Evolutionary conservation across 2,888 invertebrate genomes (phyloP).

Genomic region (Entomobrya multifasciata): DNA sequence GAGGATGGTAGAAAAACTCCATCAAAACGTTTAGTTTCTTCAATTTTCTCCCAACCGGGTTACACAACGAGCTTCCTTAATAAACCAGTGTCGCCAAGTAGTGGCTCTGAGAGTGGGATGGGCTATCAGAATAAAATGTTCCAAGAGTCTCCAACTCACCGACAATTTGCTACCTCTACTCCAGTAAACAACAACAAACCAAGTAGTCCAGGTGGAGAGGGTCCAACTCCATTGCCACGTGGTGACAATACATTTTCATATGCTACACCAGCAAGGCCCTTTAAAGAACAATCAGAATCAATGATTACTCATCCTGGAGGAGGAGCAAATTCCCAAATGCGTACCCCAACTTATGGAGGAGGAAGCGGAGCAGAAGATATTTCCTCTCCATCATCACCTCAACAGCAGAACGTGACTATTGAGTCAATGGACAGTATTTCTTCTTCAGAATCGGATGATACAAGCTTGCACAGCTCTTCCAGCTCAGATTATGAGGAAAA

Average conservation of each 20-base stretch:
- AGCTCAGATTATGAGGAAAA: constrained; percentile 79
- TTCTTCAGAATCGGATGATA: constrained; percentile 60
- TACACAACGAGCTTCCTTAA: constrained; percentile 79
- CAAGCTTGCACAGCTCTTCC: constrained; percentile 76
- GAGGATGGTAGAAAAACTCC: constrained; percentile 61
- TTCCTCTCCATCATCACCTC: neutral
- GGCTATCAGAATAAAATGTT: constrained; percentile 74
- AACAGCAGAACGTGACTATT: constrained; percentile 47
- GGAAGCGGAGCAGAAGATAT: neutral
- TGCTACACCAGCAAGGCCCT: constrained; percentile 73
- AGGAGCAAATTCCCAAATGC: constrained; percentile 72
- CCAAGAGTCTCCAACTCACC: constrained; percentile 64
- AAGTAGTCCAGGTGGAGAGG: constrained; percentile 4
- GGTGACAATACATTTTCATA: constrained; percentile 66
- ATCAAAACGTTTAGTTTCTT: constrained; percentile 50
- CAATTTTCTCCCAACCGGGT: constrained; percentile 79
- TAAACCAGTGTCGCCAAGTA: constrained; percentile 71
- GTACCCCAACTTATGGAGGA: constrained; percentile 1
- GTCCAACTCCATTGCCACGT: neutral
- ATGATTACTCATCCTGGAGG: constrained; percentile 80
- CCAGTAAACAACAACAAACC: constrained; percentile 45
- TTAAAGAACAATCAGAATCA: constrained; percentile 73
- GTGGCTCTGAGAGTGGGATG: constrained; percentile 53
- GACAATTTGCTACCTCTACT: constrained; percentile 77
- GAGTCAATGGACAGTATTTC: constrained; percentile 61